phyloP scores from a whole-genome alignment of 2,888 invertebrate species.

The Rhaphigaster nebulosa region DNA sequence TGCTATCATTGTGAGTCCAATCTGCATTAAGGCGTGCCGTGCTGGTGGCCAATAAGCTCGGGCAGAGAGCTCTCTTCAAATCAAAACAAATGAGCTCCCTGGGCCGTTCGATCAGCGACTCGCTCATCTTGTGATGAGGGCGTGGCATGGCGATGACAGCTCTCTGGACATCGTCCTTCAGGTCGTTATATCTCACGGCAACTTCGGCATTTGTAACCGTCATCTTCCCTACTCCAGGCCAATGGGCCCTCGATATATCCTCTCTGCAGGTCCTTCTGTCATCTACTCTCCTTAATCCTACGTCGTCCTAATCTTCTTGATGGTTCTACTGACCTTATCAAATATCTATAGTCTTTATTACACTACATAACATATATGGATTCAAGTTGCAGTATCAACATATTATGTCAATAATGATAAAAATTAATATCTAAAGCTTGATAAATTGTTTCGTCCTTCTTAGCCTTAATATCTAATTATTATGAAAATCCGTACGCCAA shows the following conservation, averaged over 20 bases:
- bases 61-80: background rate
- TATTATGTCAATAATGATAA: too few relatives aligned
- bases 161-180: background rate
- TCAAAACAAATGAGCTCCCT: constrained; percentile 38
- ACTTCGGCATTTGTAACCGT: constrained; percentile 2
- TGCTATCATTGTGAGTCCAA: constrained; percentile 52
- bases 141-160: constrained; percentile 33
- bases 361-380: background rate
- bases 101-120: background rate
- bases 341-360: background rate
- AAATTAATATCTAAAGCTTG: too few relatives aligned
- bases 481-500: too few relatives aligned
- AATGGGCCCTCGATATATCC: background rate
- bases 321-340: background rate
- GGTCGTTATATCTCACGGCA: constrained; percentile 19
- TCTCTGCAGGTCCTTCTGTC: background rate
- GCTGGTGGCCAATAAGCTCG: constrained; percentile 13
- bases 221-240: background rate
- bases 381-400: too few relatives aligned
- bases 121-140: constrained; percentile 51
- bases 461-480: too few relatives aligned
- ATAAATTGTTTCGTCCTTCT: too few relatives aligned
- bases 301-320: background rate
- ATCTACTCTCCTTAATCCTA: background rate
- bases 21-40: constrained; percentile 50